A percentile compares a stretch with the other conserved stretches of the same genome.
Evolutionary conservation across 2,888 invertebrate species (phyloP).

Genomic region (Leptinotarsa haldemani): DNA sequence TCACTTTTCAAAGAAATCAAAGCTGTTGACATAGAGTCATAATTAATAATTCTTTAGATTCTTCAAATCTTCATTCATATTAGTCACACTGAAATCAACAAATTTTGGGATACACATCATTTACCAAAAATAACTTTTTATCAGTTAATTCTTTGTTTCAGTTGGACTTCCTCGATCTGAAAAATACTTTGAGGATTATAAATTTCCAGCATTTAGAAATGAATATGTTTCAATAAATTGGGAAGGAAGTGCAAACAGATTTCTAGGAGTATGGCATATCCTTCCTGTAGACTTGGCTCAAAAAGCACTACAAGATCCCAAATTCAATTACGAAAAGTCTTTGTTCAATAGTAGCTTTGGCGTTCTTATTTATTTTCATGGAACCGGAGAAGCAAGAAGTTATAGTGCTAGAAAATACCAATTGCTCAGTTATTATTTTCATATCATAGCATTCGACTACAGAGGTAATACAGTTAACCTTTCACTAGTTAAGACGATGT

Average conservation of each 20-base stretch:
- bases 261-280: constrained; percentile 80
- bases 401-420: constrained; percentile 76
- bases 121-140: constrained; percentile 9
- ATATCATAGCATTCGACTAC: constrained; percentile 63
- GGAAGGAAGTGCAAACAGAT: constrained; percentile 48
- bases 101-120: constrained; percentile 19
- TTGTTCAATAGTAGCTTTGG: constrained; percentile 65
- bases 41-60: too few relatives aligned
- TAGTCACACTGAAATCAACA: too few relatives aligned
- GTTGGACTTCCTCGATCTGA: constrained; percentile 51
- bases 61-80: too few relatives aligned
- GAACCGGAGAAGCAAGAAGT: constrained; percentile 61
- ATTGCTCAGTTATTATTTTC: constrained; percentile 70
- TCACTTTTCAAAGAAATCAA: too few relatives aligned
- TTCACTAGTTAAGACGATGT: neutral
- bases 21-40: too few relatives aligned
- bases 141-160: constrained; percentile 37
- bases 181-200: constrained; percentile 61
- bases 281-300: constrained; percentile 75
- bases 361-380: constrained; percentile 63
- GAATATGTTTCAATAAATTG: constrained; percentile 71
- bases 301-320: constrained; percentile 63
- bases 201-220: constrained; percentile 74
- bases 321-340: constrained; percentile 68
- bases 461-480: constrained; percentile 55